Conservation (phyloP, 2,113 vertebrate species). For the Nipponia nippon region DNA sequence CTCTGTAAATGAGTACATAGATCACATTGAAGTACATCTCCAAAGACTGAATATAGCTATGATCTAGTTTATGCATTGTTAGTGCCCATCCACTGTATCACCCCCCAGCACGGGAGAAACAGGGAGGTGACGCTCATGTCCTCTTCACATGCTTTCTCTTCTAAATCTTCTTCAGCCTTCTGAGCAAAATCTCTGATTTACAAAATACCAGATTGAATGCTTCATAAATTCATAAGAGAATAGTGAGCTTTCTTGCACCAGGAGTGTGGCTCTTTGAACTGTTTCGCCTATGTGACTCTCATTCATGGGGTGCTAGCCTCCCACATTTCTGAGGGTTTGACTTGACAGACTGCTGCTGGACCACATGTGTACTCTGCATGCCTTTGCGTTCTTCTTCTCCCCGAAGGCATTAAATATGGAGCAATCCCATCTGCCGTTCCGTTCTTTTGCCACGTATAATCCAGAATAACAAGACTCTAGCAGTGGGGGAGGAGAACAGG, state of each 20-base stretch:
- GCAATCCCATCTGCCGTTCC: not conserved
- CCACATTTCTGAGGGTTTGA: not conserved
- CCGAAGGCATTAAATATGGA: constrained; percentile 22
- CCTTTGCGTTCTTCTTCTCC: not conserved
- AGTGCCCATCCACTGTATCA: not conserved
- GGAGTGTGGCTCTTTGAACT: not conserved
- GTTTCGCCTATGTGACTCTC: not conserved
- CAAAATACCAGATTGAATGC: not conserved
- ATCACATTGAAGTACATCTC: not conserved
- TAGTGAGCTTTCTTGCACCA: not conserved
- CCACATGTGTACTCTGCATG: not conserved
- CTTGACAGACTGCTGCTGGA: not conserved
- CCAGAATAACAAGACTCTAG: not conserved
- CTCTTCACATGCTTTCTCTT: not conserved
- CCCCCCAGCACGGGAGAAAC: not conserved
- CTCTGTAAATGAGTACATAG: not conserved
- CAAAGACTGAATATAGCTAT: not conserved
- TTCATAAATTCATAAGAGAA: not conserved
- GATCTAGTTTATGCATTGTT: not conserved
- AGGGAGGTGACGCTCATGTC: not conserved
- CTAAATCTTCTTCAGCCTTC: not conserved
- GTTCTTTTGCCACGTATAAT: not conserved
- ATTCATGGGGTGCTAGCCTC: not conserved
- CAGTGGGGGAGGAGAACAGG: not conserved
- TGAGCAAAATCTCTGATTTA: not conserved